These are phyloP conservation scores for Malurus leucopterus DNA, from an alignment of 2,797 vertebrate genomes.

Conservation along the genomic window DNA sequence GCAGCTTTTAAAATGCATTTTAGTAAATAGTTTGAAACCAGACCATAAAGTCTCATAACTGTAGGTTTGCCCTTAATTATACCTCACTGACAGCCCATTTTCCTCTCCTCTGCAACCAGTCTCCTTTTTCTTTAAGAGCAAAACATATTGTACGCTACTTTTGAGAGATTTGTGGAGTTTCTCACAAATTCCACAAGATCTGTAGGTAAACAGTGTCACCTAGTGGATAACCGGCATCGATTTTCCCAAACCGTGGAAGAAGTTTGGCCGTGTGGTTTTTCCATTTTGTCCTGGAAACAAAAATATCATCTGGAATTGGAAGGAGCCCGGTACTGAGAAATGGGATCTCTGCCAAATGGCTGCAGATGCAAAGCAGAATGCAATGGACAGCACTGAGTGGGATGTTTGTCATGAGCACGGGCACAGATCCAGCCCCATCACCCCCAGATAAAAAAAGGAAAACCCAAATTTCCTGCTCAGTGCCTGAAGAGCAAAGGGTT, in stretches of 20 bases:
- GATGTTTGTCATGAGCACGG: background rate
- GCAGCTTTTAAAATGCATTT: conserved; percentile 56
- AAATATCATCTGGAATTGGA: background rate
- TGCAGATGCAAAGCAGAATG: background rate
- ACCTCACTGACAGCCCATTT: conserved; percentile 54
- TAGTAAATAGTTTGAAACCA: conserved; percentile 60
- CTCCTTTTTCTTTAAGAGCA: conserved; percentile 38
- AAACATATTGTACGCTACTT: conserved; percentile 29
- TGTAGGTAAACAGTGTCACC: conserved; percentile 77
- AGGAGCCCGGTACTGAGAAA: background rate
- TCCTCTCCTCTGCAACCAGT: conserved; percentile 21
- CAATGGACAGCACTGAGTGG: background rate
- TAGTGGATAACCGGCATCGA: conserved; percentile 52
- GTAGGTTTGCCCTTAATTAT: conserved; percentile 54
- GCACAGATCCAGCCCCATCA: background rate
- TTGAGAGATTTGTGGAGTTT: conserved; percentile 12
- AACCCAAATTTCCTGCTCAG: background rate
- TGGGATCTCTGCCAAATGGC: background rate
- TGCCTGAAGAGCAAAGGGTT: background rate
- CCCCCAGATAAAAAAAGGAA: background rate
- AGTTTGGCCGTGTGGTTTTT: background rate
- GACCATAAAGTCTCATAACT: conserved; percentile 38
- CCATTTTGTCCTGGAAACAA: background rate
- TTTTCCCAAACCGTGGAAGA: background rate
- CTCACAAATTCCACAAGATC: background rate